These are phyloP conservation scores for Phenacoccus solenopsis DNA, from an alignment of 1,140 invertebrate genomes.

Conservation along the genomic window DNA sequence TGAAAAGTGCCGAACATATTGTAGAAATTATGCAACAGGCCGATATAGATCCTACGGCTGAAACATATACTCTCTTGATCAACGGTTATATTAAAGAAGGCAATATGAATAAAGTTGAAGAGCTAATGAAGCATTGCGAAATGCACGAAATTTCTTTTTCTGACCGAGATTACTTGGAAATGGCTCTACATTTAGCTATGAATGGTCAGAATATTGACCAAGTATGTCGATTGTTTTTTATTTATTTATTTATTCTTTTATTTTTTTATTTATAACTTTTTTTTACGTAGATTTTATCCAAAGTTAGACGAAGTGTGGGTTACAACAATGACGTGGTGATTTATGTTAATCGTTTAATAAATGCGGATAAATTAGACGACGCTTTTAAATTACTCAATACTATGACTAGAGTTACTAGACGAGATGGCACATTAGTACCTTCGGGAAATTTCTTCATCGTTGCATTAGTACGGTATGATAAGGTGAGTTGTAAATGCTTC, in stretches of 20 bases:
- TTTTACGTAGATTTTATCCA: conserved; percentile 37
- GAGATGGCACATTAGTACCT: conserved; percentile 38
- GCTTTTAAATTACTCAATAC: conserved; percentile 48
- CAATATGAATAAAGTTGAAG: conserved; percentile 47
- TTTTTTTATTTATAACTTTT: not conserved
- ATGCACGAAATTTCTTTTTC: conserved; percentile 47
- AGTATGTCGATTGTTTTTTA: conserved; percentile 26
- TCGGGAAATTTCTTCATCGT: conserved; percentile 50
- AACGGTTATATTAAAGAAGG: conserved; percentile 60
- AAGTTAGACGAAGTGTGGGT: conserved; percentile 43
- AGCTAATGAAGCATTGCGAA: conserved; percentile 44
- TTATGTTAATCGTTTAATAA: conserved; percentile 51
- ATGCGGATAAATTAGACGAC: conserved; percentile 45
- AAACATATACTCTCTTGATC: conserved; percentile 59
- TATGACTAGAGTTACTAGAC: conserved; percentile 38
- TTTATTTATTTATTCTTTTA: not conserved
- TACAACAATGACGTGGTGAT: conserved; percentile 63
- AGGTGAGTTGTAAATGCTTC: conserved; percentile 28
- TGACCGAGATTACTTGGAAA: conserved; percentile 54
- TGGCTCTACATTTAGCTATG: conserved; percentile 49
- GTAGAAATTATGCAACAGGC: conserved; percentile 61
- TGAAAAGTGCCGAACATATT: conserved; percentile 62
- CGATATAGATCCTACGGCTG: conserved; percentile 53
- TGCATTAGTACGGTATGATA: conserved; percentile 47
- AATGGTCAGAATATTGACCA: conserved; percentile 50